Conservation (phyloP, 2,888 invertebrate genomes). For the Acanthopleura granulata region DNA sequence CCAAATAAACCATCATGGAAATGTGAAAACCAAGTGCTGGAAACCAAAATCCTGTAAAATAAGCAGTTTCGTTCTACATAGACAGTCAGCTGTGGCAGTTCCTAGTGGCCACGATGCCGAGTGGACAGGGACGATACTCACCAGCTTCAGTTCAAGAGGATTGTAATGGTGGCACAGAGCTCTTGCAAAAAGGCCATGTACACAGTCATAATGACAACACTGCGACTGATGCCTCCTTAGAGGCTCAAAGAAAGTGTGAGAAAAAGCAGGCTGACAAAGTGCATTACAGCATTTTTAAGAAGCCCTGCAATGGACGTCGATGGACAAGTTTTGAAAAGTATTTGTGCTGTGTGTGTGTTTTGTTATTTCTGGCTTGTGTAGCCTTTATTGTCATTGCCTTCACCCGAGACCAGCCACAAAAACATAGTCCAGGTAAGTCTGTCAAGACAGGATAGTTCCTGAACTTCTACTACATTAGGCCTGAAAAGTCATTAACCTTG, state of each 20-base stretch:
- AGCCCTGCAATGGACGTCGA: slow-evolving; percentile 1
- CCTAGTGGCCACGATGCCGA: not conserved
- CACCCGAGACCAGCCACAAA: slow-evolving; percentile 4
- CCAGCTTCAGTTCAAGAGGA: slow-evolving; percentile 12
- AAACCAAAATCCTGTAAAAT: too few species aligned
- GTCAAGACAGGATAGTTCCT: too few species aligned
- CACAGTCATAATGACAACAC: not conserved
- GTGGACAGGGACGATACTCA: not conserved
- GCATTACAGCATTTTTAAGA: slow-evolving; percentile 8
- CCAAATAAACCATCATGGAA: too few species aligned
- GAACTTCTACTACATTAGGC: too few species aligned
- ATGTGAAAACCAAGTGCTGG: too few species aligned
- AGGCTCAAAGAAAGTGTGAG: not conserved
- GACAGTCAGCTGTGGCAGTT: too few species aligned
- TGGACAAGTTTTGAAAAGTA: slow-evolving; percentile 49
- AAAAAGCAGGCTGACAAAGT: not conserved
- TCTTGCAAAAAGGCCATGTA: not conserved
- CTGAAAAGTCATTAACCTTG: too few species aligned
- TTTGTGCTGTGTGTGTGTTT: slow-evolving; percentile 39
- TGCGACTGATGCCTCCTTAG: not conserved
- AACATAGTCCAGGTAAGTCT: too few species aligned
- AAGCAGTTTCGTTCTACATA: too few species aligned
- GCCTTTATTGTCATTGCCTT: slow-evolving; percentile 52
- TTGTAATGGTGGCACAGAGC: slow-evolving; percentile 21
- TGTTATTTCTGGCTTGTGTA: slow-evolving; percentile 48